Conservation (phyloP, 2,888 invertebrate genomes). For the Chrysotoxum bicinctum region DNA sequence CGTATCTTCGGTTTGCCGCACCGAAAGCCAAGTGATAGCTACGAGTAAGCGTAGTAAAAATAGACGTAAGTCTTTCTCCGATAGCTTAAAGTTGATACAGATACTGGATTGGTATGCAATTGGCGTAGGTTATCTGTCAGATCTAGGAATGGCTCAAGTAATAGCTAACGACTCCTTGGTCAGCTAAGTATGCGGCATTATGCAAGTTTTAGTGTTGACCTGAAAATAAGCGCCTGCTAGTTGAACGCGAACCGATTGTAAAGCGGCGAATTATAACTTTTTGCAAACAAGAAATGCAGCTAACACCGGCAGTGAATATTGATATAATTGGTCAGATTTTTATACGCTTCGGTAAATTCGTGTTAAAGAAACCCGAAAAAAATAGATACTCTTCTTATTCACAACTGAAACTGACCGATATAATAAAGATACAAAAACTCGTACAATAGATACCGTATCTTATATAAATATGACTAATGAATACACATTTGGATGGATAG, state of each 20-base stretch:
- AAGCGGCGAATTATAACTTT: constrained; percentile 2
- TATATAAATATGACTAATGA: too few relatives aligned
- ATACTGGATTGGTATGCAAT: constrained; percentile 8
- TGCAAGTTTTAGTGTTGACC: neutral
- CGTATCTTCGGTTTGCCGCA: neutral
- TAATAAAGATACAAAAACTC: neutral
- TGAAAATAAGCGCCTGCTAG: neutral
- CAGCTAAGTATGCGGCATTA: neutral
- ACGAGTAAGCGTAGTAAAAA: neutral
- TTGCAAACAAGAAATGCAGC: neutral
- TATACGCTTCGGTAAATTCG: neutral
- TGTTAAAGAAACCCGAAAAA: neutral
- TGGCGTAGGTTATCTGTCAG: constrained; percentile 10
- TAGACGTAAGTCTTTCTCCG: neutral
- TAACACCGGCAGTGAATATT: neutral
- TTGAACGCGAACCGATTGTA: neutral
- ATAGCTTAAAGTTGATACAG: neutral
- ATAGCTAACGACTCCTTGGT: neutral
- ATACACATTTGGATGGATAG: too few relatives aligned
- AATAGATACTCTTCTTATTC: neutral
- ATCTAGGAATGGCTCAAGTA: constrained; percentile 6
- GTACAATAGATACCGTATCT: neutral
- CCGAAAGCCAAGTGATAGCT: neutral
- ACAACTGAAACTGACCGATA: neutral
- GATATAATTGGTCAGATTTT: neutral